A percentile compares a stretch with the other conserved stretches of the same genome.
Evolutionary conservation across 92 coral and sea anemone genomes (phyloP).

Genomic region (Zoanthus sociatus): DNA sequence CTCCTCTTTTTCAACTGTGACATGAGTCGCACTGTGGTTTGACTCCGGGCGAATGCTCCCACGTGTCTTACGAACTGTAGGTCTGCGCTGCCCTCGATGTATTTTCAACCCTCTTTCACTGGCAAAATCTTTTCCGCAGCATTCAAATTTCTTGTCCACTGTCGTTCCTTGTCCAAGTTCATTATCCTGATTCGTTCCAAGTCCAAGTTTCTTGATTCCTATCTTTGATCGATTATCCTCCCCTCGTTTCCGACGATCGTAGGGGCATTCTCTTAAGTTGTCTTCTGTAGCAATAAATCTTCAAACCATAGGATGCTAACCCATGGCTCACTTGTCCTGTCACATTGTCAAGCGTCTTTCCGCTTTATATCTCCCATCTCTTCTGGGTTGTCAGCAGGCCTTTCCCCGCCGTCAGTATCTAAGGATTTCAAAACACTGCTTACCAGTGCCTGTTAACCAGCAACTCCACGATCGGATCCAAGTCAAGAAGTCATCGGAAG

Average conservation of each 20-base stretch:
- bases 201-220: neutral
- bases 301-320: neutral
- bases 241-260: constrained; percentile 7
- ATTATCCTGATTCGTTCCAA: neutral
- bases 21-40: too few species aligned
- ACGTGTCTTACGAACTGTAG: too few species aligned
- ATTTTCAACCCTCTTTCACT: neutral
- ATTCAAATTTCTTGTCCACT: neutral
- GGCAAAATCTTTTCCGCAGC: neutral
- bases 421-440: too few species aligned
- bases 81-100: neutral
- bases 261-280: neutral
- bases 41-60: too few species aligned
- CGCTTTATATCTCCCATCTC: too few species aligned
- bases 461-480: too few species aligned
- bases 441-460: too few species aligned
- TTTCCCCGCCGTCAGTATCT: too few species aligned
- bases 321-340: neutral
- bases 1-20: too few species aligned
- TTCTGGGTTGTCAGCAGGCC: too few species aligned
- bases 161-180: neutral
- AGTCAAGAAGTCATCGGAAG: too few species aligned
- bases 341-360: too few species aligned
- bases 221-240: neutral
- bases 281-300: neutral